These are phyloP conservation scores for Polypterus bichir DNA, from an alignment of 2,113 vertebrate genomes.

Conservation along the genomic window DNA sequence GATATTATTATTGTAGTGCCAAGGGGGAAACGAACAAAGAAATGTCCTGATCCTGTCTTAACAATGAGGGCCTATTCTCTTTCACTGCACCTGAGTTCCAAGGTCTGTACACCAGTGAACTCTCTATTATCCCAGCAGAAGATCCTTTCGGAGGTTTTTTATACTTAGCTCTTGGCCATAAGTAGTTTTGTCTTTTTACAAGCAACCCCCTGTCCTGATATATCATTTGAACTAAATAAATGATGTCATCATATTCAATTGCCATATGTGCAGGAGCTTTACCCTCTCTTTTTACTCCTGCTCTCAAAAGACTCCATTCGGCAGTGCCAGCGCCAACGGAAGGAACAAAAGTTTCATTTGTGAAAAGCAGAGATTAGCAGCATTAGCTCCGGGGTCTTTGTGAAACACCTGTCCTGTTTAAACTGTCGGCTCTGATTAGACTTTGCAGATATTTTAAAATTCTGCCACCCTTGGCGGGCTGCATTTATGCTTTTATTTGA, in stretches of 20 bases:
- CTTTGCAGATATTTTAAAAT: too few species aligned
- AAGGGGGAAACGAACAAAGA: constrained; percentile 40
- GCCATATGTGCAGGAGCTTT: constrained; percentile 17
- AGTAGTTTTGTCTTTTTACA: constrained; percentile 20
- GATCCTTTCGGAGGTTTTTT: constrained; percentile 30
- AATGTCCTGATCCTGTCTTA: constrained; percentile 30
- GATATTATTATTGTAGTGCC: constrained; percentile 46
- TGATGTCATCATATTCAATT: constrained; percentile 29
- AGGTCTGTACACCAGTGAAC: constrained; percentile 30
- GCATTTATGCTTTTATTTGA: too few species aligned
- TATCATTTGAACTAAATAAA: constrained; percentile 35
- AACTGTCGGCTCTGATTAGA: constrained; percentile 20
- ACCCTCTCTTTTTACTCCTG: constrained; percentile 20
- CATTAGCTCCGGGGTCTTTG: constrained; percentile 25
- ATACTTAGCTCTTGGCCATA: constrained; percentile 20
- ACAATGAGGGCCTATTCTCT: constrained; percentile 57
- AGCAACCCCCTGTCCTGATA: constrained; percentile 22
- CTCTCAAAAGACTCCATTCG: constrained; percentile 23
- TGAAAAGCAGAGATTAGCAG: constrained; percentile 35
- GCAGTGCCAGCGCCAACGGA: constrained; percentile 24
- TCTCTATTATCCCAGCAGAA: constrained; percentile 34
- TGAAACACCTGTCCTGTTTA: constrained; percentile 38
- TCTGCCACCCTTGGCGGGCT: too few species aligned
- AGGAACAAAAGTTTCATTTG: constrained; percentile 41
- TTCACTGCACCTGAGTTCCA: constrained; percentile 41